phyloP scores from a whole-genome alignment of 1,140 invertebrate genomes.

The Cyclina sinensis region DNA sequence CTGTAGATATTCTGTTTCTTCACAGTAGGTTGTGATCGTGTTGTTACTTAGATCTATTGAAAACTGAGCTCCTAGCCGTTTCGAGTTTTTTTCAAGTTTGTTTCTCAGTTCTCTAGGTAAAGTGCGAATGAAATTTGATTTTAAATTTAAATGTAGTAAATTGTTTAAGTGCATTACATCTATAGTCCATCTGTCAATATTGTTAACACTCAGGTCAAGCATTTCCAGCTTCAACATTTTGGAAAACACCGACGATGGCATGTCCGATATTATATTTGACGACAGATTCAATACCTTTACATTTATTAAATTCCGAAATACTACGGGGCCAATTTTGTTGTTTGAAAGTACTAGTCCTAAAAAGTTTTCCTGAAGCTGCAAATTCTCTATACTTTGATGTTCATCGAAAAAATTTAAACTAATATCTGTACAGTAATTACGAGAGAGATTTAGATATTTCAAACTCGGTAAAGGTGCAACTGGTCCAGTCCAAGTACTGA shows the following conservation, averaged over 20 bases:
- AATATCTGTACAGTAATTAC: slow-evolving; percentile 19
- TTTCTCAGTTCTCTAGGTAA: background rate
- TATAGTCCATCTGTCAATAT: slow-evolving; percentile 18
- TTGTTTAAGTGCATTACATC: slow-evolving; percentile 4
- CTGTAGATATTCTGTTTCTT: background rate
- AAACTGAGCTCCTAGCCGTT: background rate
- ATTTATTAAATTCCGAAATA: slow-evolving; percentile 1
- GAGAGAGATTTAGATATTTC: slow-evolving; percentile 34
- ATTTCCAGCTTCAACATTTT: slow-evolving; percentile 1
- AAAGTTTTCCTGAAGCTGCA: slow-evolving; percentile 44
- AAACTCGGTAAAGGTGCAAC: slow-evolving; percentile 1
- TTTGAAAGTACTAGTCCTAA: slow-evolving; percentile 18
- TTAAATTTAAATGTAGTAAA: slow-evolving; percentile 5
- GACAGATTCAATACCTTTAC: slow-evolving; percentile 55
- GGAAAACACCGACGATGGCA: background rate
- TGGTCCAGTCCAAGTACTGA: background rate
- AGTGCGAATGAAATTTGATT: background rate
- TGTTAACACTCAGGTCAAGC: slow-evolving; percentile 48
- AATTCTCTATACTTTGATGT: background rate
- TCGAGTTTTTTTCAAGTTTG: background rate
- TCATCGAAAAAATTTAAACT: background rate
- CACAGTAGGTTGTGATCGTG: slow-evolving; percentile 38
- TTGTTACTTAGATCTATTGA: slow-evolving; percentile 49
- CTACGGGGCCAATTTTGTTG: background rate
- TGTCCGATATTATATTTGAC: slow-evolving; percentile 17